Conservation (phyloP, 1,140 invertebrate species). For the Cyclargus thomasi region DNA sequence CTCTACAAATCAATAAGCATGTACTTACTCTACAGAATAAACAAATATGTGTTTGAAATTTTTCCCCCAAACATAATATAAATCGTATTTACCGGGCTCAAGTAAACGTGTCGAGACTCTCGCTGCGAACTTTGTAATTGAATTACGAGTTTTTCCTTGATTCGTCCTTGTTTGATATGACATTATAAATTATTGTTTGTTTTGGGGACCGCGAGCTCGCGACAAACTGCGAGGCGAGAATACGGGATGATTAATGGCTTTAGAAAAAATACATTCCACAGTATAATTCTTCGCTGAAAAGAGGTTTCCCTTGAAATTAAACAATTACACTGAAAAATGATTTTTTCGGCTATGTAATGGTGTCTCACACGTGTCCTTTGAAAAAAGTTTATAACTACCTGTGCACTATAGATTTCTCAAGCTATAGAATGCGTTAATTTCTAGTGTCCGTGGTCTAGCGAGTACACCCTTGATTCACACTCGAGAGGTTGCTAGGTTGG, state of each 20-base stretch:
- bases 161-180: conserved; percentile 7
- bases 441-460: too few species aligned
- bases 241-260: background rate
- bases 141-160: conserved; percentile 1
- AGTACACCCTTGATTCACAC: too few species aligned
- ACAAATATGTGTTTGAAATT: background rate
- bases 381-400: too few species aligned
- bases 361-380: too few species aligned
- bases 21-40: background rate
- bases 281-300: background rate
- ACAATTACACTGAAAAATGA: background rate
- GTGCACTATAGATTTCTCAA: too few species aligned
- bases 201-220: background rate
- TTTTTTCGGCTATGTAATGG: too few species aligned
- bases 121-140: conserved; percentile 1
- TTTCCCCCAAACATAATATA: conserved; percentile 1
- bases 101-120: background rate
- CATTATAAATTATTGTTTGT: conserved; percentile 15
- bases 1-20: background rate
- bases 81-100: background rate
- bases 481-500: too few species aligned
- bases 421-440: too few species aligned
- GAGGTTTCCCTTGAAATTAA: background rate
- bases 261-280: background rate
- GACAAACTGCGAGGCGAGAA: background rate